A percentile compares a stretch with the other conserved stretches of the same genome.
These are phyloP conservation scores for Myiopsitta monachus DNA, from an alignment of 2,113 vertebrate species.

Conservation along the genomic window DNA sequence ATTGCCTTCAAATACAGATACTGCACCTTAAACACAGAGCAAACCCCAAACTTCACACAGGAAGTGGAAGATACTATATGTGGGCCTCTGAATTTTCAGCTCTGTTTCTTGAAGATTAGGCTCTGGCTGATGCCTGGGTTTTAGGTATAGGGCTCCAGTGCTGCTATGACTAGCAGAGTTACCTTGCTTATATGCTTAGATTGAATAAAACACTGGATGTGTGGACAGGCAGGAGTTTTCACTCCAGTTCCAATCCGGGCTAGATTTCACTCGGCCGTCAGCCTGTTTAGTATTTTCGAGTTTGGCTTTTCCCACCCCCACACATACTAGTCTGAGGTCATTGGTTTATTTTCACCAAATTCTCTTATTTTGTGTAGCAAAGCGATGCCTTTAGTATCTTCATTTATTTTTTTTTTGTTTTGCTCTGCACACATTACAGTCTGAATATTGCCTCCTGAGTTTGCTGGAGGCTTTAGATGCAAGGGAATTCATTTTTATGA, in stretches of 20 bases:
- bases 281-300: neutral
- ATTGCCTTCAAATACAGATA: neutral
- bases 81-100: neutral
- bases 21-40: neutral
- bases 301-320: neutral
- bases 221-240: neutral
- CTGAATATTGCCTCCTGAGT: neutral
- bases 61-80: neutral
- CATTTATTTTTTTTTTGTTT: neutral
- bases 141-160: neutral
- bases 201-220: neutral
- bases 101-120: neutral
- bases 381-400: neutral
- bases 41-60: neutral
- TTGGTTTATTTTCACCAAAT: neutral
- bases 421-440: neutral
- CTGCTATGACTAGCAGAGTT: neutral
- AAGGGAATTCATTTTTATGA: neutral
- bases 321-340: neutral
- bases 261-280: neutral
- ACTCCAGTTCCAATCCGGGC: neutral
- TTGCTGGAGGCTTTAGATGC: neutral
- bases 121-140: neutral
- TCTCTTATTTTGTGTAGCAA: neutral
- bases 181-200: neutral